Evolutionary conservation across 2,113 vertebrate genomes (phyloP), one percentile per base, ranked within the genome.

Genomic region (Dipodomys stephensi): DNA sequence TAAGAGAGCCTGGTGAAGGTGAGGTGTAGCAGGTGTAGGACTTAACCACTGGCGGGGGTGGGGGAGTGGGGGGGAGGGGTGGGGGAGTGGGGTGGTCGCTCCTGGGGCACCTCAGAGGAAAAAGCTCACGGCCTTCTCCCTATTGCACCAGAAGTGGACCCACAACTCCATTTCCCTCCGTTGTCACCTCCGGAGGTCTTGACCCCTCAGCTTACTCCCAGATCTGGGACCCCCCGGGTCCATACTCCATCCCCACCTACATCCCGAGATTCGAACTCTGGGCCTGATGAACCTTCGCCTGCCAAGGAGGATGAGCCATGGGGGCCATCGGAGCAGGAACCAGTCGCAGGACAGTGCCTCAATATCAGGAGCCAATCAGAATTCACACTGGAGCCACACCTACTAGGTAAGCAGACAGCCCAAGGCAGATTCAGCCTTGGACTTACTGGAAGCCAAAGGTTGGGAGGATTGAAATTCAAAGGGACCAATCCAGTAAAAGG

Each of bases 351-450:
- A 86, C 97, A 94, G 80, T 83, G 86, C 76, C 86, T 94, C 39
- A 19, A 69, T 8, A 82, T 74, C 69, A 73, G 23, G 9, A 94
- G 87, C 94, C 96, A 96, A 93, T 95, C 94, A 88, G 92, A 87
- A 93, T 92, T 84, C 78, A 35, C 35, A 1, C 23, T 87, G 92
- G 93, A 87, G 87, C 87, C 67, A 32, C 92, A 62, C 25, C 44
- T 87, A 91, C 60, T 94, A 90, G 96, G 97, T 97, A 93, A 97
- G 92, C 30, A 10, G 4, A 2, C 1, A 64, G 62, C 2, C 0
- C 20, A 7, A 8, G 6, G 10, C 67, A 25, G 1, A 2, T 4
- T 15, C n/a, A 53, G 25, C 4, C 7, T 44, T n/a, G 72, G 30
- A 18, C 39, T 6, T 6, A 22, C 11, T 20, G 23, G 2, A 1